Base-by-base conservation (phyloP, 2,797 vertebrate species). In the Heliangelus exortis region DNA sequence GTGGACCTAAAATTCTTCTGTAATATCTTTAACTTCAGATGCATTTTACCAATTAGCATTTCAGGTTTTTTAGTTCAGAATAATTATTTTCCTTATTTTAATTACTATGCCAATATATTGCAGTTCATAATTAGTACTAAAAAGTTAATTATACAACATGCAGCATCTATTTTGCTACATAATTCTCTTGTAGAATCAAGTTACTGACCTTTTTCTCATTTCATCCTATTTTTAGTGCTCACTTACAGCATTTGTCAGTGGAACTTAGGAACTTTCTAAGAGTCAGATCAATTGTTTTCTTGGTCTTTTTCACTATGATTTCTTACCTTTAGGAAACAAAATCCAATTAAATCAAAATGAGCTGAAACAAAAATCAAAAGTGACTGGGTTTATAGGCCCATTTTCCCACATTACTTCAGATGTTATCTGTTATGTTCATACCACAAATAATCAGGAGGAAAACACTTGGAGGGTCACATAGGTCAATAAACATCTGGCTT, bases 401-500 rank as follows among this genome's bases (percentile, higher is more conserved):
- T 95, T 96, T 96, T 93, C 92, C 92, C 96, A 90, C 95, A 88
- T 96, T 91, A 96, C 74, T 95, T 97, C 95, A 97, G 95, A 97
- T 95, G 96, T 96, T 97, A 95, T 93, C 95, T 94, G 93, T 95
- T 96, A 96, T 91, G 85, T 91, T 96, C 95, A 91, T 96, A 94
- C 71, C 83, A 57, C 91, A 93, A 95, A 95, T 96, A 97, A 95
- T 88, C 91, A 93, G 71, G 63, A 86, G 53, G 71, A 92, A 96
- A 97, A 93, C 95, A 94, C 95, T 96, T 94, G 92, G 59, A 77
- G 71, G 85, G 93, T 96, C 95, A 90, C 83, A 51, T 5, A 95
- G 96, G 96, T 97, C 95, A 97, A 91, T 91, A 95, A 96, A 96
- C 96, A 96, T 96, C 95, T 97, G 96, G 95, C 63, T 96, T 96